Conservation (phyloP, 2,888 invertebrate species). For the Bellardia bayeri region DNA sequence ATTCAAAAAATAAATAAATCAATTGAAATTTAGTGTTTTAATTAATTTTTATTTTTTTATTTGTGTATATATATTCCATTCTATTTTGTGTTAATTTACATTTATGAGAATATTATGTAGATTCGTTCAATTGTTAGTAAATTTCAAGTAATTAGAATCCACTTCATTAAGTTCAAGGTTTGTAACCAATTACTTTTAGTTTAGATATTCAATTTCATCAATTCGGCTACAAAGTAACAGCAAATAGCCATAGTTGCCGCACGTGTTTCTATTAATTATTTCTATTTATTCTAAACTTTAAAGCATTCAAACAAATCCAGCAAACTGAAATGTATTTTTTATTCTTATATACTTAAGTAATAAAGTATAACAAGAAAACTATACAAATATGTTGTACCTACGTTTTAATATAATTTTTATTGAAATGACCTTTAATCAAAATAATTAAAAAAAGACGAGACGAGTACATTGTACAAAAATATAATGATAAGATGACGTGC, state of each 20-base stretch:
- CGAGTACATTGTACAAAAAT: no score
- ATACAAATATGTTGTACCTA: no score
- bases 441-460: no score
- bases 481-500: no score
- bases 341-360: no score
- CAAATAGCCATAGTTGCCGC: background rate
- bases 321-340: no score
- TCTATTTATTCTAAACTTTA: background rate
- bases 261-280: background rate
- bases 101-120: conserved; percentile 49
- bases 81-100: conserved; percentile 13
- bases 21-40: background rate
- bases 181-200: conserved; percentile 27
- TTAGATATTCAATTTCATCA: background rate
- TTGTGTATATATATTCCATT: background rate
- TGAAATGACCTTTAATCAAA: no score
- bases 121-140: conserved; percentile 40
- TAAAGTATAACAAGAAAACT: no score
- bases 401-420: no score
- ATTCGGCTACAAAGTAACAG: background rate
- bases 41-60: conserved; percentile 12
- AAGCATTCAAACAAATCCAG: background rate
- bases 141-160: background rate
- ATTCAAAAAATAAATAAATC: conserved; percentile 46
- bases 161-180: conserved; percentile 53